phyloP scores from a whole-genome alignment of 2,888 invertebrate species.

The Pyralis farinalis region DNA sequence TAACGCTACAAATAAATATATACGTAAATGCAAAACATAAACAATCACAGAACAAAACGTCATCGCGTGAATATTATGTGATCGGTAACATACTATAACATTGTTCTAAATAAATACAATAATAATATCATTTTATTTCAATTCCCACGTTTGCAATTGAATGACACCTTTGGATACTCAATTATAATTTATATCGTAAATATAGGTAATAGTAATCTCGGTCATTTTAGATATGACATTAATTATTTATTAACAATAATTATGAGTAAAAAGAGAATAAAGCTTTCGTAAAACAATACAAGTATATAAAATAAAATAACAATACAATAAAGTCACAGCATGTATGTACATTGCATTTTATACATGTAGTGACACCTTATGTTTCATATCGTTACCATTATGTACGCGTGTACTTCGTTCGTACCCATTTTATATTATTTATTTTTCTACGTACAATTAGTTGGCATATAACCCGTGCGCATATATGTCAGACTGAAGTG shows the following conservation, averaged over 20 bases:
- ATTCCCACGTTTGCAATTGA: conserved; percentile 62
- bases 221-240: conserved; percentile 64
- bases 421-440: conserved; percentile 61
- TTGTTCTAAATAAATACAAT: conserved; percentile 34
- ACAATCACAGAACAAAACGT: conserved; percentile 26
- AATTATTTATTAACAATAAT: conserved; percentile 55
- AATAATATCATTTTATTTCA: conserved; percentile 40
- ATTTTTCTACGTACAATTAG: conserved; percentile 44
- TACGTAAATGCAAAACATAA: conserved; percentile 28
- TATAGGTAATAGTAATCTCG: conserved; percentile 45
- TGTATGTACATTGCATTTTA: conserved; percentile 47
- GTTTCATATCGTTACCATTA: conserved; percentile 32
- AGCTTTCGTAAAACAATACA: conserved; percentile 57
- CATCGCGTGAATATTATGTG: conserved; percentile 25
- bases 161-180: conserved; percentile 29
- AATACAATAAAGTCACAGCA: conserved; percentile 65
- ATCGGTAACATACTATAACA: conserved; percentile 27
- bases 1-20: conserved; percentile 46
- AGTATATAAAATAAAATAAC: conserved; percentile 53
- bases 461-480: conserved; percentile 47
- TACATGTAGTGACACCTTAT: conserved; percentile 37
- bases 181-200: conserved; percentile 34
- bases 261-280: conserved; percentile 54
- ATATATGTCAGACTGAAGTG: conserved; percentile 19
- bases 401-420: conserved; percentile 42